phyloP scores from a whole-genome alignment of 2,888 invertebrate genomes.

The Tachina lurida region DNA sequence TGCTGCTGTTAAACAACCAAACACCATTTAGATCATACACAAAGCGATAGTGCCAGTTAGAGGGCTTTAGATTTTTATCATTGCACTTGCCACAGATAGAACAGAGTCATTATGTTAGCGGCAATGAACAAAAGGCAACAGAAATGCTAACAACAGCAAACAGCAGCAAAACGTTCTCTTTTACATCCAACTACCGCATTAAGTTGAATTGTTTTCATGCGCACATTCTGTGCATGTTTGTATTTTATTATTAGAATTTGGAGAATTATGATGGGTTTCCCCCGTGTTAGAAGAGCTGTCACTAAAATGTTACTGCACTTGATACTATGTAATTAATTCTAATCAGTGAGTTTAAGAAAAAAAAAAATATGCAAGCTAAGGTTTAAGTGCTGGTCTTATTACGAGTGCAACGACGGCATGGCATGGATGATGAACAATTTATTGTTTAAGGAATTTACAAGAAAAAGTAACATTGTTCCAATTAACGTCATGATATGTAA shows the following conservation, averaged over 20 bases:
- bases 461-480: slow-evolving; percentile 52
- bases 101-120: slow-evolving; percentile 43
- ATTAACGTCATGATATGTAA: slow-evolving; percentile 59
- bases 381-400: background rate
- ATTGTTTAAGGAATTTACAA: slow-evolving; percentile 53
- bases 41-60: slow-evolving; percentile 48
- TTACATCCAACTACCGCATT: slow-evolving; percentile 39
- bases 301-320: slow-evolving; percentile 41
- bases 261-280: slow-evolving; percentile 28
- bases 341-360: slow-evolving; percentile 31
- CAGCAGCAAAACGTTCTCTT: background rate
- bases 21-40: slow-evolving; percentile 54
- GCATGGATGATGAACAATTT: slow-evolving; percentile 11
- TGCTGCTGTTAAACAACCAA: slow-evolving; percentile 21
- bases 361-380: background rate
- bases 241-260: slow-evolving; percentile 11
- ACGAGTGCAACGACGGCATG: background rate
- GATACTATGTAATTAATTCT: slow-evolving; percentile 57
- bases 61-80: slow-evolving; percentile 50
- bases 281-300: slow-evolving; percentile 55
- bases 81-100: slow-evolving; percentile 45
- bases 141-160: background rate
- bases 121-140: slow-evolving; percentile 42
- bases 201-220: slow-evolving; percentile 49
- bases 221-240: slow-evolving; percentile 44